phyloP scores from a whole-genome alignment of 2,113 vertebrate species.

The Jaculus jaculus region DNA sequence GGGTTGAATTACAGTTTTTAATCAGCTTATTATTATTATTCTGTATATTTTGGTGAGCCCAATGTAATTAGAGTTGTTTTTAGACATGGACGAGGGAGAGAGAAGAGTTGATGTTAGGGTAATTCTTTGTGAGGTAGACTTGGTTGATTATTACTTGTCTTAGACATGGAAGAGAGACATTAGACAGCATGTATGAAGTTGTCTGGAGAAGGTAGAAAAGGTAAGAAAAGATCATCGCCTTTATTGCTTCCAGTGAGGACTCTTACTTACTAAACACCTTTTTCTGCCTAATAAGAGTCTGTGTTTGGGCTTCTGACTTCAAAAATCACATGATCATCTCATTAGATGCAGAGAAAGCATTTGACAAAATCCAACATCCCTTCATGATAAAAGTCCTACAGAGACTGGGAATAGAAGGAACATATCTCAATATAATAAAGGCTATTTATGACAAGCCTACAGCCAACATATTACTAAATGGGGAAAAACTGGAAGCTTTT shows the following conservation, averaged over 20 bases:
- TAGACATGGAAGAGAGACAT: not conserved
- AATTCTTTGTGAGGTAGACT: not conserved
- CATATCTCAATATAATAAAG: too few relatives aligned
- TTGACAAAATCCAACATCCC: too few relatives aligned
- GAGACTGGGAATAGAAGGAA: too few relatives aligned
- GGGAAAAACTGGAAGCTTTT: too few relatives aligned
- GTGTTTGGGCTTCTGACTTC: not conserved
- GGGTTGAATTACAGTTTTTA: not conserved
- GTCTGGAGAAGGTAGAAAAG: not conserved
- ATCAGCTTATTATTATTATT: slow-evolving; percentile 30
- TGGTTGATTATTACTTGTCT: not conserved
- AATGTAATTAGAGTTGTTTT: not conserved
- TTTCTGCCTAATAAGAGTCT: not conserved
- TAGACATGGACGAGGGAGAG: not conserved
- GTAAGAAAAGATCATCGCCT: not conserved
- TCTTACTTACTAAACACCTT: not conserved
- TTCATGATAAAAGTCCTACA: too few relatives aligned
- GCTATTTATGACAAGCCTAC: too few relatives aligned
- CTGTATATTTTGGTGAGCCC: not conserved
- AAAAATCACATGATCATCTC: too few relatives aligned
- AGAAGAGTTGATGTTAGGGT: not conserved
- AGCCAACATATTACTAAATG: too few relatives aligned
- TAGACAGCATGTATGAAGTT: not conserved
- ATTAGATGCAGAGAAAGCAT: too few relatives aligned
- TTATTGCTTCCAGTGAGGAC: not conserved